Percentiles rank a stretch among this genome's conserved stretches.
Conservation (phyloP, 2,113 vertebrate genomes). For the Thalassoma bifasciatum region DNA sequence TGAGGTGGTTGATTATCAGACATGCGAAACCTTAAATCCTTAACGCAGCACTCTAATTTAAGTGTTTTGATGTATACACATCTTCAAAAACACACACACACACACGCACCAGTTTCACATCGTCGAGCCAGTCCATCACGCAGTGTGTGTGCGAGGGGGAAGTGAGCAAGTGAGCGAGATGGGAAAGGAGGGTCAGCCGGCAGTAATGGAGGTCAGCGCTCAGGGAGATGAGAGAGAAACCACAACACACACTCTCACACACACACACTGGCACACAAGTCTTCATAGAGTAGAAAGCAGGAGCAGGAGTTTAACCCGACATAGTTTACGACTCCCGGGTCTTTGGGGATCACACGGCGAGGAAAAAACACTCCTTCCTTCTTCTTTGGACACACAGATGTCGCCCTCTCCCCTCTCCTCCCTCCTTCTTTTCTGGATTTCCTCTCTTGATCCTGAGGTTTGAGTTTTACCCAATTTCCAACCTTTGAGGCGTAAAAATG, state of each 20-base stretch:
- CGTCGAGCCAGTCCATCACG: constrained; percentile 27
- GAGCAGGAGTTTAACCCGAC: constrained; percentile 62
- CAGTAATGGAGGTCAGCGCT: constrained; percentile 77
- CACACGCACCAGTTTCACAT: constrained; percentile 1
- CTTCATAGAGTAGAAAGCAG: constrained; percentile 36
- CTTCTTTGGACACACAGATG: constrained; percentile 6
- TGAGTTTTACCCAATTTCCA: background rate
- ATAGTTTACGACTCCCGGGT: constrained; percentile 59
- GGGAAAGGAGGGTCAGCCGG: constrained; percentile 65
- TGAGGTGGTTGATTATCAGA: constrained; percentile 28
- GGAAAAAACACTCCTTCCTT: constrained; percentile 34
- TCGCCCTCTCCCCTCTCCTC: background rate
- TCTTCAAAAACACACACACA: background rate
- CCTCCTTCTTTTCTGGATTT: background rate
- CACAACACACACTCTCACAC: constrained; percentile 1
- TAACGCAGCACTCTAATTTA: constrained; percentile 35
- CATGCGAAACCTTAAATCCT: constrained; percentile 32
- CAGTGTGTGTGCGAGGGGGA: constrained; percentile 15
- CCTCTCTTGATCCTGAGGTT: constrained; percentile 7
- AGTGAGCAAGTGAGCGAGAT: constrained; percentile 48
- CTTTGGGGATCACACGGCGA: constrained; percentile 39
- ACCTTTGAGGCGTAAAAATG: background rate
- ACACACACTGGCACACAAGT: constrained; percentile 2
- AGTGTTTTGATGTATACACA: constrained; percentile 12
- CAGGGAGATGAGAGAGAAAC: constrained; percentile 70